Evolutionary conservation across 1,140 invertebrate species (phyloP), one percentile per base, ranked within the genome.

Genomic region (Trialeurodes vaporariorum): DNA sequence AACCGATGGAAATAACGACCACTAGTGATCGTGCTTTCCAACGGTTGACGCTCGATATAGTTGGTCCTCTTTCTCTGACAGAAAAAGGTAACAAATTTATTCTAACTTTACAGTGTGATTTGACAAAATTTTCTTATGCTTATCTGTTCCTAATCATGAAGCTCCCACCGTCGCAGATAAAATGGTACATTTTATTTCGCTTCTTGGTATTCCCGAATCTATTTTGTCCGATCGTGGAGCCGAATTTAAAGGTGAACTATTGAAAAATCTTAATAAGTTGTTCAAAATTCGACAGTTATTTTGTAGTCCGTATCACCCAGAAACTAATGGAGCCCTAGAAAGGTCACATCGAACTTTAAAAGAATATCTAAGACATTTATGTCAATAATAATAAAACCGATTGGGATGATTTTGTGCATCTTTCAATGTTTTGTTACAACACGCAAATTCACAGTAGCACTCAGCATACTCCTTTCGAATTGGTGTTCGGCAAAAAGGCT

Each of bases 331-430:
- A 21, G 73, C 75, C n/a, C 63, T 79, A 27, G 77, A 79, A 73
- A 68, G 77, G 59, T 71, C 68, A 24, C 78, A 79, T 72, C 62
- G 64, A 21, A 78, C 76, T 12, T 65, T 81, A 65, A 70, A 65
- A 23, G 77, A 80, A 34, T 79, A 79, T 72, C 27, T 79, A 23
- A 77, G 74, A 74, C 72, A 76, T 69, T 80, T 79, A 2, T n/a
- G n/a, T n/a, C n/a, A 73, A 75, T 25, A 65, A 72, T 59, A 69
- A 77, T 62, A 74, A 77, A 71, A 72, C 61, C 1, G 72, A 79
- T 67, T 80, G 78, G 76, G 75, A 78, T 58, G 61, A 1, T 17
- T 49, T 25, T 13, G 1, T 66, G 1, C 65, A 40, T 11, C 58
- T 21, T 5, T 40, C 25, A 2, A 66, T 66, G 58, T 60, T 66